Base-by-base conservation (phyloP, 2,888 invertebrate species). In the Octonoba sinensis region DNA sequence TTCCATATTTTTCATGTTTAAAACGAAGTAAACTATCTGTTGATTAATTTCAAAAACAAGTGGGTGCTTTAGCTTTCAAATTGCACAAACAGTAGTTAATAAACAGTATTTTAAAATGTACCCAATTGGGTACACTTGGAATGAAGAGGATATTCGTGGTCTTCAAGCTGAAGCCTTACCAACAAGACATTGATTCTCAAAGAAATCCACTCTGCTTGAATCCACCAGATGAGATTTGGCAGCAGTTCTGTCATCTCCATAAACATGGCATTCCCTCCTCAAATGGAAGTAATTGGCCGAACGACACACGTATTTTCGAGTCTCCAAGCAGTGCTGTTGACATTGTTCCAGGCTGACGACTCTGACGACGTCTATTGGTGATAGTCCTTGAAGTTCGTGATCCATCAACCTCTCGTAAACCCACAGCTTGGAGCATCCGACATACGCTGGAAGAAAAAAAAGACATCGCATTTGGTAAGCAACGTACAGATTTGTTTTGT, bases 181-280 rank as follows among this genome's bases (percentile, higher is more conserved):
- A 83, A 89, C 88, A 44, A 90, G 88, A 85, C 91, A 91, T 86
- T 91, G 90, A 87, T 91, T 91, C 86, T 91, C 91, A 87, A 90
- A 89, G 86, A 90, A 91, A 86, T 91, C 90, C 47, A 90, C 88
- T 85, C 89, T 87, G 86, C 89, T 89, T 24, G 87, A 87, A 84
- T 86, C 86, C 70, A 86, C 87, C 78, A 87, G 85, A 20, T 88
- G 86, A 85, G 90, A 88, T 36, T 90, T 89, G 69, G 89, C 88
- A 3, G 90, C 89, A 64, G 90, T 86, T 67, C 90, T 86, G 66
- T 90, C 90, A 83, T 91, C 90, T 46, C 89, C 88, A 84, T 89
- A 90, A 65, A 91, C 85, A 75, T 89, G 89, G 85, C 90, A 91
- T 79, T 89, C 88, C 59, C 87, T 85, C 51, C 88, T 88, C 24